These are phyloP conservation scores for Nipponacmea schrenckii DNA, from an alignment of 2,888 invertebrate species.

Conservation along the genomic window DNA sequence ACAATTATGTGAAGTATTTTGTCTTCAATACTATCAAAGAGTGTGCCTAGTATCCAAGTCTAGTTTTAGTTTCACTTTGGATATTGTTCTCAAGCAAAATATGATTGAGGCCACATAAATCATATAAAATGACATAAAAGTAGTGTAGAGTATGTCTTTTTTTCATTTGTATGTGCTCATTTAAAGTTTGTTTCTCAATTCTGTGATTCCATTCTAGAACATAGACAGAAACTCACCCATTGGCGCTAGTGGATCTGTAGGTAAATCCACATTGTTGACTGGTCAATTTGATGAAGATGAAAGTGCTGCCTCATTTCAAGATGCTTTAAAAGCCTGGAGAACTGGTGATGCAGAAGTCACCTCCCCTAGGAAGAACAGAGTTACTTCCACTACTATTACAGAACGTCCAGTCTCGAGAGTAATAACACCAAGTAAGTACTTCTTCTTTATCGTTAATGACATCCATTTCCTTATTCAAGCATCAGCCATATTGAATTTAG, in stretches of 20 bases:
- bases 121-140: no score
- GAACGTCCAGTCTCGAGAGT: slow-evolving; percentile 30
- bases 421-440: slow-evolving; percentile 43
- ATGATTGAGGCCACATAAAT: no score
- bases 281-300: slow-evolving; percentile 63
- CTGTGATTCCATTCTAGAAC: not conserved
- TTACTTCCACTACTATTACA: not conserved
- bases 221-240: slow-evolving; percentile 36
- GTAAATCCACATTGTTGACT: slow-evolving; percentile 46
- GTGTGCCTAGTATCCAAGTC: no score
- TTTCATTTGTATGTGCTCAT: not conserved
- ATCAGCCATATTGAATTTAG: no score
- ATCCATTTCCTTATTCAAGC: no score
- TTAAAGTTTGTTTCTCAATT: no score
- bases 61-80: no score
- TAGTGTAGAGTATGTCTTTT: no score
- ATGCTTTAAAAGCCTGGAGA: slow-evolving; percentile 62
- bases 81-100: no score
- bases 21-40: no score
- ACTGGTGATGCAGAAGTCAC: slow-evolving; percentile 15
- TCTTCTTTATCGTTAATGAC: no score
- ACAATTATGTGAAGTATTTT: no score
- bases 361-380: slow-evolving; percentile 16
- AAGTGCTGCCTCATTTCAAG: slow-evolving; percentile 64
- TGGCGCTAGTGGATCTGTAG: slow-evolving; percentile 49